A percentile compares a stretch with the other conserved stretches of the same genome.
phyloP scores from a whole-genome alignment of 1,140 invertebrate genomes.

The Bombus consobrinus region DNA sequence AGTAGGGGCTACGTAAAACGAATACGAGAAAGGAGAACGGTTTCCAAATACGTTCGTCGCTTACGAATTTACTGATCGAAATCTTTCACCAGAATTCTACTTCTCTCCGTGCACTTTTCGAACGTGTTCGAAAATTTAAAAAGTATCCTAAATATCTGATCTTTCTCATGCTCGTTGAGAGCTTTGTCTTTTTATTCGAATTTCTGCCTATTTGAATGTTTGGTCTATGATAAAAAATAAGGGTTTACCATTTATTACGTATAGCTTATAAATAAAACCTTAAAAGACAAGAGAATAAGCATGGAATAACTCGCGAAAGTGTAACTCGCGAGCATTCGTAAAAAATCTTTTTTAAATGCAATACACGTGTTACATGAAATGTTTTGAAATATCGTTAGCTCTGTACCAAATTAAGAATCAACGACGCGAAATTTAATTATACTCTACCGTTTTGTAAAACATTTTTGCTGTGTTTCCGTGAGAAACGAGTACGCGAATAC shows the following conservation, averaged over 20 bases:
- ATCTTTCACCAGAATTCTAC: conserved; percentile 9
- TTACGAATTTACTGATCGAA: conserved; percentile 36
- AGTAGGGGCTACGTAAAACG: conserved; percentile 26
- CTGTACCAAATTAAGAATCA: too few relatives aligned
- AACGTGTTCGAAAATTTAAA: conserved; percentile 17
- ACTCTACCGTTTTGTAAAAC: background rate
- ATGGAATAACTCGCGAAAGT: too few relatives aligned
- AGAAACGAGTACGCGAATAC: background rate
- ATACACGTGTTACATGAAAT: too few relatives aligned
- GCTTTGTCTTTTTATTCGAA: background rate
- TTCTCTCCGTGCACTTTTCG: background rate
- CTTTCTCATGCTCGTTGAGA: too few relatives aligned
- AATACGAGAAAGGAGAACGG: conserved; percentile 37
- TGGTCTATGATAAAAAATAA: too few relatives aligned
- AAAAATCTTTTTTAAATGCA: too few relatives aligned
- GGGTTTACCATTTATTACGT: too few relatives aligned
- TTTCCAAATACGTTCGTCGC: conserved; percentile 18
- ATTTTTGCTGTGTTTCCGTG: background rate
- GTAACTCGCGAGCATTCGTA: too few relatives aligned
- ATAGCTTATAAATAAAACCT: too few relatives aligned
- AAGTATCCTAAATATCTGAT: background rate
- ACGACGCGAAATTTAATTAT: background rate
- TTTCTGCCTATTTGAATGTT: too few relatives aligned
- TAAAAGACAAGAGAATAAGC: too few relatives aligned
- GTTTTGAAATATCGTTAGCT: too few relatives aligned